Percentiles rank a stretch among this genome's conserved stretches.
Conservation (phyloP, 1,140 invertebrate species). For the Arctopsyche grandis region DNA sequence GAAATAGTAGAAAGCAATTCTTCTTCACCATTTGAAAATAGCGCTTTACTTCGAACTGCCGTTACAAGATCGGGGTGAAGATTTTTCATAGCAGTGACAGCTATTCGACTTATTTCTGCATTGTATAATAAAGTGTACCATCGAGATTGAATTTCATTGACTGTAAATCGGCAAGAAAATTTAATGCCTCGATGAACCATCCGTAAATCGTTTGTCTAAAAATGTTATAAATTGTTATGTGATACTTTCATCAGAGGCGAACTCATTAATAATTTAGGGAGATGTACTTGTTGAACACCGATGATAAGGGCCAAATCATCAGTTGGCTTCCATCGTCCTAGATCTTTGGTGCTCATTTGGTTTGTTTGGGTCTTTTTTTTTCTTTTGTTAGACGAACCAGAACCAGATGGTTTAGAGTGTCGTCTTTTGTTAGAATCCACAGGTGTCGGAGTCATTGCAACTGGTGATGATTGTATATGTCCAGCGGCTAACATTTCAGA, state of each 20-base stretch:
- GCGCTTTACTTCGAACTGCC: slow-evolving; percentile 85
- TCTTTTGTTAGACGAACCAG: slow-evolving; percentile 59
- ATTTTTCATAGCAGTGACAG: slow-evolving; percentile 92
- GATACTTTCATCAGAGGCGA: neutral
- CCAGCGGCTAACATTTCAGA: slow-evolving; percentile 63
- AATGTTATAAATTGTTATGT: slow-evolving; percentile 44
- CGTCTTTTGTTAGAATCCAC: slow-evolving; percentile 56
- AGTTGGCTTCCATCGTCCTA: slow-evolving; percentile 96
- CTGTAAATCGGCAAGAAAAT: slow-evolving; percentile 94
- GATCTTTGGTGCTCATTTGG: slow-evolving; percentile 80
- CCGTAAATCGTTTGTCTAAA: slow-evolving; percentile 85
- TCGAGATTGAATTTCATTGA: slow-evolving; percentile 93
- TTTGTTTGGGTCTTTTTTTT: slow-evolving; percentile 70
- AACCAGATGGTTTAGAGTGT: slow-evolving; percentile 59
- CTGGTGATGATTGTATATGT: slow-evolving; percentile 31
- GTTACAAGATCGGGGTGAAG: slow-evolving; percentile 91
- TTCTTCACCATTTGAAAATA: slow-evolving; percentile 92
- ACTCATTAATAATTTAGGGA: neutral
- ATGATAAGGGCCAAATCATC: slow-evolving; percentile 95
- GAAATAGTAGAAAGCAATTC: slow-evolving; percentile 83
- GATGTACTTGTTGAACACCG: slow-evolving; percentile 87
- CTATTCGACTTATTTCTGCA: slow-evolving; percentile 84
- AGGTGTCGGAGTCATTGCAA: slow-evolving; percentile 60
- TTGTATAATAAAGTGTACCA: slow-evolving; percentile 97
- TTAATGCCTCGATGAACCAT: slow-evolving; percentile 92